Base-by-base conservation (phyloP, 1,140 invertebrate genomes). In the Philotrypesis tridentata region DNA sequence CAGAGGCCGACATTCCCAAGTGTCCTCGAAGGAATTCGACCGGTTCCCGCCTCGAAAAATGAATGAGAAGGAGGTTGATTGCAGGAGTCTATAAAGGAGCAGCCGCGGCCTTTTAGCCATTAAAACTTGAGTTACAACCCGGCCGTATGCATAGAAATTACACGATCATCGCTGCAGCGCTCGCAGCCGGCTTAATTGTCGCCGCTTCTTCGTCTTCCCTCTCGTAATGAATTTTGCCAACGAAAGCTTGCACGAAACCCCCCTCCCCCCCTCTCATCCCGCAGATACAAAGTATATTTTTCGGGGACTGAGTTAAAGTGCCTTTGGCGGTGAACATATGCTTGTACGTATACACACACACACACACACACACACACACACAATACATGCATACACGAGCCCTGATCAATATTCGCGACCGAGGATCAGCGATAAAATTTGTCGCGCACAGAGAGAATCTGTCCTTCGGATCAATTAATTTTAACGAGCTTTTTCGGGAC, bases 1-100 rank as follows among this genome's bases (percentile, higher is more conserved):
- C 33, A 43, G 8, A 55, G 48, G 21, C 48, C 29, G 12, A 31
- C 68, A 71, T 71, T 71, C 68, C 31, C 68, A 43, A 37, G 60
- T 73, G 70, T 80, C 79, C 79, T 65, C 79, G 63, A 29, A 70
- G 73, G 80, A 82, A 77, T 76, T 76, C 23, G 80, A 82, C 80
- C 80, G 80, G 80, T 82, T 82, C 40, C 43, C 67, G 70, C 29
- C 73, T 48, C 48, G 74, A 82, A 82, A 82, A 82, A 82, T 82
- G 80, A 82, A 76, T 71, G 73, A 77, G 73, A 61, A 63, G 67
- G 73, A 43, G 63, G 33, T 73, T 82, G 72, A 81, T 75, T 70
- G 72, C 72, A 17, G n/a, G 79, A 68, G 79, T 60, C 61, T 70
- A 70, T 75, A 75, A 68, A 75, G 61, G 40, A 37, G 78, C 60